phyloP scores from a whole-genome alignment of 2,113 vertebrate species.

The Noctilio leporinus region DNA sequence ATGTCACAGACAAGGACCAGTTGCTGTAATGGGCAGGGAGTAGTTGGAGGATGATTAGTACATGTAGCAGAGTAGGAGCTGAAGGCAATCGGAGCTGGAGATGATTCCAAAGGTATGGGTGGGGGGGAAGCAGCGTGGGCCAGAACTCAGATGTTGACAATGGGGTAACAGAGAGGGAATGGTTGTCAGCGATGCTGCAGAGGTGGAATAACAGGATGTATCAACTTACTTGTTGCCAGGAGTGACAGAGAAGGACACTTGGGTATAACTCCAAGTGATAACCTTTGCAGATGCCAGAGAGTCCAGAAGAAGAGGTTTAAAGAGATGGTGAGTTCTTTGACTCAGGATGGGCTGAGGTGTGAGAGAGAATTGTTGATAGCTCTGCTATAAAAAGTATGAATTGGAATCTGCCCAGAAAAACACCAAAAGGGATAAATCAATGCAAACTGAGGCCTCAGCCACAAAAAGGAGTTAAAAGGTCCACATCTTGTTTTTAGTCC shows the following conservation, averaged over 20 bases:
- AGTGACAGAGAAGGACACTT: background rate
- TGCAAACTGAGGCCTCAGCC: background rate
- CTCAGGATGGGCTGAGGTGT: background rate
- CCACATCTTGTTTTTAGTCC: background rate
- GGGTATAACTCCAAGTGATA: background rate
- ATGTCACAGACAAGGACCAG: background rate
- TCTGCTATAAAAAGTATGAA: background rate
- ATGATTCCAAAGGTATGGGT: background rate
- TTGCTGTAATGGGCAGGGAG: background rate
- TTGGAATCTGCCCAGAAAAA: background rate
- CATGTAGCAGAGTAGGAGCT: background rate
- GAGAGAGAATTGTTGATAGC: background rate
- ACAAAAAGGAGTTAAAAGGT: background rate
- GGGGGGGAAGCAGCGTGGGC: background rate
- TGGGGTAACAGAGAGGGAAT: background rate
- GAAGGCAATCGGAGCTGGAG: background rate
- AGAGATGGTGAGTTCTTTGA: background rate
- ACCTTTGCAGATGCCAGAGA: background rate
- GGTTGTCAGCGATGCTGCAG: background rate
- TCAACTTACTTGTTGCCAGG: background rate
- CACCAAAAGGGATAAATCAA: background rate
- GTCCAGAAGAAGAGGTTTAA: background rate
- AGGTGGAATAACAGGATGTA: background rate
- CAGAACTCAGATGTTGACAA: background rate
- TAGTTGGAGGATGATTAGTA: background rate